Percentiles rank a stretch among this genome's conserved stretches.
Evolutionary conservation across 1,140 invertebrate species (phyloP).

Genomic region (Dreissena rostriformis): DNA sequence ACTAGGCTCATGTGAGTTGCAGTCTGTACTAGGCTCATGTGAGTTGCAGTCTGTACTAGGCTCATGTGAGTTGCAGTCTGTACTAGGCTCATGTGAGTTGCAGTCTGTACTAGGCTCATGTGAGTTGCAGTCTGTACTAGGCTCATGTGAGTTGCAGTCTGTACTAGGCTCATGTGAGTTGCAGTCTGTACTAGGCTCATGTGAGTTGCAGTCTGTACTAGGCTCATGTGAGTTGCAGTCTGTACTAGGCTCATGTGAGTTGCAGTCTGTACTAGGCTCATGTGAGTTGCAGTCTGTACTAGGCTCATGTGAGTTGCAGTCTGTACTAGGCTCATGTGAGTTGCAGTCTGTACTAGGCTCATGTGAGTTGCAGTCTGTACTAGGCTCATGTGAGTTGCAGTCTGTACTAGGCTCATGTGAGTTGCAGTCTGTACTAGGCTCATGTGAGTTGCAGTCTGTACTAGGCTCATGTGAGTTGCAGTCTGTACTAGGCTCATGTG

Average conservation of each 20-base stretch:
- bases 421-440: not conserved
- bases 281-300: no score
- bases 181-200: slow-evolving; percentile 71
- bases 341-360: slow-evolving; percentile 65
- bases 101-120: no score
- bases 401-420: slow-evolving; percentile 75
- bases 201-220: slow-evolving; percentile 59
- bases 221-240: no score
- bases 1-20: no score
- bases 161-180: no score
- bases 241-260: slow-evolving; percentile 74
- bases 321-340: no score
- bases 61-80: no score
- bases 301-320: slow-evolving; percentile 74
- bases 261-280: no score
- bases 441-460: no score
- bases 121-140: no score
- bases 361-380: slow-evolving; percentile 66
- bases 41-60: not conserved
- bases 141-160: slow-evolving; percentile 74
- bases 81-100: slow-evolving; percentile 74
- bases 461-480: slow-evolving; percentile 74
- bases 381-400: no score
- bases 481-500: no score
- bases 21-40: slow-evolving; percentile 77